These are phyloP conservation scores for Stichodactyla mertensii DNA, from an alignment of 64 coral and sea anemone species.

Conservation along the genomic window DNA sequence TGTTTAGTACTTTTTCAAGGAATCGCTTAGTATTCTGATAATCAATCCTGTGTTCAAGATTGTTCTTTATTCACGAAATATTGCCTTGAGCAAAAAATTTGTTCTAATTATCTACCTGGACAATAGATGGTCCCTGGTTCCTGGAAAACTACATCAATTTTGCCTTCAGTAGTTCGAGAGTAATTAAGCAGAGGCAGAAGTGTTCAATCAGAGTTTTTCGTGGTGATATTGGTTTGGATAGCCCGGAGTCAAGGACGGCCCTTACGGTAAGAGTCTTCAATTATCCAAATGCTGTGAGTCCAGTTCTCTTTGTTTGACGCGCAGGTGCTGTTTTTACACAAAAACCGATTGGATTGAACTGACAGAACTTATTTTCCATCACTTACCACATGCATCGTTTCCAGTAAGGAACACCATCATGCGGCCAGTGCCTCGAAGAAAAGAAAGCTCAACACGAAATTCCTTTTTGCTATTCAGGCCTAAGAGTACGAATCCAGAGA, in stretches of 20 bases:
- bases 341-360: too few relatives aligned
- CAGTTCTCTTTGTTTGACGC: background rate
- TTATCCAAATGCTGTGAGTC: background rate
- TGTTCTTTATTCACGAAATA: too few relatives aligned
- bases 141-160: background rate
- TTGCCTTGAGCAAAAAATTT: too few relatives aligned
- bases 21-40: too few relatives aligned
- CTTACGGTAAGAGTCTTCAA: background rate
- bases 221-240: background rate
- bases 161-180: background rate
- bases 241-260: background rate
- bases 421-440: too few relatives aligned
- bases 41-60: too few relatives aligned
- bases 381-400: background rate
- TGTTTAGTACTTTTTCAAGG: background rate
- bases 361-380: background rate
- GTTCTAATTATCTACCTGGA: too few relatives aligned
- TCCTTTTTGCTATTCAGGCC: too few relatives aligned
- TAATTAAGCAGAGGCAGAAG: background rate
- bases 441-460: too few relatives aligned
- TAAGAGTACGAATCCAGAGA: too few relatives aligned
- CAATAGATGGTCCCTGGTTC: background rate
- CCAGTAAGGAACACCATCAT: background rate
- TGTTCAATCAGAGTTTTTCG: background rate
- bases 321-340: background rate